Conservation (phyloP, 30 jellyfish, hydroid and myxozoan genomes). For the Pseudorhiza aurosa region DNA sequence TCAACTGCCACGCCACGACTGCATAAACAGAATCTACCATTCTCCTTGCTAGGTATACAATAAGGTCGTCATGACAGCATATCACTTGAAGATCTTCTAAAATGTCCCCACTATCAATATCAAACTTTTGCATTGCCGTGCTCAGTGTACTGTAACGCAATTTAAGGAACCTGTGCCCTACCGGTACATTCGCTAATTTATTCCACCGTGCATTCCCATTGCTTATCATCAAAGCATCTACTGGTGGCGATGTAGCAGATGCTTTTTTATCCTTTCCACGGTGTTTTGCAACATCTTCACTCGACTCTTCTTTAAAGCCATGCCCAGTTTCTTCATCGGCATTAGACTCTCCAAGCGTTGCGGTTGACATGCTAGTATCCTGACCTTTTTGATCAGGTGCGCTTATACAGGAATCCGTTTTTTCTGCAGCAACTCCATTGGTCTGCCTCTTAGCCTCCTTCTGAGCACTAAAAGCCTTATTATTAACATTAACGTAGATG, state of each 20-base stretch:
- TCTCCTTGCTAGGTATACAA: constrained; percentile 46
- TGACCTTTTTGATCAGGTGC: no score
- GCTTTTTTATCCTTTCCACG: no score
- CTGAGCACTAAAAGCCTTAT: background rate
- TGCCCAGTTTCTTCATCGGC: no score
- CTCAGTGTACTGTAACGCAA: constrained; percentile 45
- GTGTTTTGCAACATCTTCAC: no score
- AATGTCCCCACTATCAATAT: constrained; percentile 36
- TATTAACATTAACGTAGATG: background rate
- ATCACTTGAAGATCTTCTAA: constrained; percentile 30
- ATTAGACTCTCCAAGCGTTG: no score
- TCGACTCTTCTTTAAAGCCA: no score
- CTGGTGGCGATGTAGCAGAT: no score
- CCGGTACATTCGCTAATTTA: constrained; percentile 19
- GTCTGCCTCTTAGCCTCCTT: background rate
- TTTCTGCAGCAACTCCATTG: no score
- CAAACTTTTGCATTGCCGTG: constrained; percentile 31
- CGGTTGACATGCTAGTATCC: no score
- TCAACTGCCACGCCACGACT: constrained; percentile 56
- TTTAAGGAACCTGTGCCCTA: constrained; percentile 49
- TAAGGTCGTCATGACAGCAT: constrained; percentile 15
- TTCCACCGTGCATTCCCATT: constrained; percentile 1
- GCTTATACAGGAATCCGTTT: no score
- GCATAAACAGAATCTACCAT: constrained; percentile 42
- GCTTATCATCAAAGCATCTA: no score